Conservation (phyloP, 1,140 invertebrate genomes). For the Drosophila triauraria region DNA sequence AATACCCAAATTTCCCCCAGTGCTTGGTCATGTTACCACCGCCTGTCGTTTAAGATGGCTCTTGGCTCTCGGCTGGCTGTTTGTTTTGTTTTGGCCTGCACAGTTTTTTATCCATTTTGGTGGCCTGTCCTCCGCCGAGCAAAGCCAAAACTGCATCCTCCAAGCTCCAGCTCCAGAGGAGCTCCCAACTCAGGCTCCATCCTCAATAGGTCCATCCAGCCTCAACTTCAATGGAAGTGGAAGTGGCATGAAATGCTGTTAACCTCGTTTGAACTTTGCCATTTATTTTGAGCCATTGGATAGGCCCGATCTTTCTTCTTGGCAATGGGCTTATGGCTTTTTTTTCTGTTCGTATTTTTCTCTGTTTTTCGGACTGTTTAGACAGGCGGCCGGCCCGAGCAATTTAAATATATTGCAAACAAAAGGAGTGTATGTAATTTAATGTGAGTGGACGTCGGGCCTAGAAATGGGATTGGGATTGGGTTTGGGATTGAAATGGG, state of each 20-base stretch:
- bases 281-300: conserved; percentile 82
- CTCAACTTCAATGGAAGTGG: conserved; percentile 59
- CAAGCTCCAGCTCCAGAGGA: not conserved
- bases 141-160: conserved; percentile 32
- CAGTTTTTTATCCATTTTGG: conserved; percentile 71
- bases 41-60: conserved; percentile 80
- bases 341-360: conserved; percentile 15
- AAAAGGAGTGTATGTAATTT: conserved; percentile 80
- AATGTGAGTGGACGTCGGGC: conserved; percentile 64
- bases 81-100: conserved; percentile 64
- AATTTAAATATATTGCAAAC: conserved; percentile 79
- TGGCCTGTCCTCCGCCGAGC: conserved; percentile 53
- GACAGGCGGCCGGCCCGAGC: conserved; percentile 58
- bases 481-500: conserved; percentile 12
- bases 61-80: conserved; percentile 75
- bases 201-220: conserved; percentile 49
- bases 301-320: conserved; percentile 73
- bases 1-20: not conserved
- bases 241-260: conserved; percentile 79
- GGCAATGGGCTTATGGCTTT: conserved; percentile 19
- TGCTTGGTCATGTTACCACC: conserved; percentile 72
- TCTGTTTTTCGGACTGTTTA: conserved; percentile 60
- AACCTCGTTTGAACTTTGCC: conserved; percentile 83
- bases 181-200: conserved; percentile 26
- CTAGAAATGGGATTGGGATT: conserved; percentile 49